Percentiles rank a stretch among this genome's conserved stretches.
These are phyloP conservation scores for Syngnathus acus DNA, from an alignment of 2,797 vertebrate species.

Conservation along the genomic window DNA sequence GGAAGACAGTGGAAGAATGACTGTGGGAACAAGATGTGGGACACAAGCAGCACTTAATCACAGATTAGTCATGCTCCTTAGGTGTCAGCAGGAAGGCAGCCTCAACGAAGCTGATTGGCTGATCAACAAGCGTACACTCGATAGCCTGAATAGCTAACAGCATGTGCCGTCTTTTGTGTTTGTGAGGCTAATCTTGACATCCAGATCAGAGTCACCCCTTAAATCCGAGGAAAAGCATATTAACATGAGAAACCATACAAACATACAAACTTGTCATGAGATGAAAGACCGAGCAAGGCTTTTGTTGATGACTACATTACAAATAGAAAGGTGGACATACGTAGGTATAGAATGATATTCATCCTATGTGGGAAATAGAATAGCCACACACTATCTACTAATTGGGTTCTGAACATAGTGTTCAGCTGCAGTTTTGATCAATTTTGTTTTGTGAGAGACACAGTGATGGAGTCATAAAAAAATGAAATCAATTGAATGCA, in stretches of 20 bases:
- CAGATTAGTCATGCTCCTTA: slow-evolving; percentile 40
- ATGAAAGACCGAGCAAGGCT: neutral
- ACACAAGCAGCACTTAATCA: slow-evolving; percentile 36
- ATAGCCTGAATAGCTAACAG: slow-evolving; percentile 17
- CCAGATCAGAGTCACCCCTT: slow-evolving; percentile 7
- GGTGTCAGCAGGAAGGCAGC: slow-evolving; percentile 11
- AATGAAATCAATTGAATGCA: neutral
- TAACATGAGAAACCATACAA: neutral
- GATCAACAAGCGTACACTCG: neutral
- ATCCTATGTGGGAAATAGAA: too few relatives aligned
- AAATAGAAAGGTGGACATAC: too few relatives aligned
- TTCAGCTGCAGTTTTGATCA: too few relatives aligned
- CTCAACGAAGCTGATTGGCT: slow-evolving; percentile 20
- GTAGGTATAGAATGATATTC: too few relatives aligned
- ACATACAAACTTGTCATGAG: neutral
- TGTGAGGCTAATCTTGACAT: slow-evolving; percentile 7
- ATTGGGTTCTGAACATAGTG: too few relatives aligned
- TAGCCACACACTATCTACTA: too few relatives aligned
- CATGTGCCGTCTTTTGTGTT: neutral
- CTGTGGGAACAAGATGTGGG: slow-evolving; percentile 15
- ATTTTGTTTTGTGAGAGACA: too few relatives aligned
- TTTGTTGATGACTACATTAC: neutral
- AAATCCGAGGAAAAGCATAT: neutral
- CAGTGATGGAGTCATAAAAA: too few relatives aligned
- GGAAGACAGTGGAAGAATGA: slow-evolving; percentile 1